Evolutionary conservation across 2,113 vertebrate species (phyloP), one percentile per base, ranked within the genome.

Genomic region (Spheniscus mendiculus): DNA sequence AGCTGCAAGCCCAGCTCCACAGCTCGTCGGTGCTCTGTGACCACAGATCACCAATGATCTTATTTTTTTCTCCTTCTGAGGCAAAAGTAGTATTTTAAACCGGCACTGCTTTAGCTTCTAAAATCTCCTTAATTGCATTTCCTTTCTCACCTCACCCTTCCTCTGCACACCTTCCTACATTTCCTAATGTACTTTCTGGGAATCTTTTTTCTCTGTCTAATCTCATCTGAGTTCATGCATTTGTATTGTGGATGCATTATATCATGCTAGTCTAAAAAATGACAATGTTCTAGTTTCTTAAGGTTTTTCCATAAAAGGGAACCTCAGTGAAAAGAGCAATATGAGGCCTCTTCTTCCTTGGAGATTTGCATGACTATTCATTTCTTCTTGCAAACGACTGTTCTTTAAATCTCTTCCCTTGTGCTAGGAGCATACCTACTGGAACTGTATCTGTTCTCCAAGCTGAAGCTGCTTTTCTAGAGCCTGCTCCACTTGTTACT

Each of bases 81-180:
- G 81, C 40, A 87, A 90, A 92, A 92, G 50, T 38, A 90, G 6
- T 88, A 34, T 80, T 80, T 89, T 62, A 58, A 94, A 91, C 22
- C 83, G 76, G 49, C 32, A 69, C 15, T 0, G 1, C 18, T 96
- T 94, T 12, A 73, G 77, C 78, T 69, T 87, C 50, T 49, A 93
- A 89, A 69, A 79, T 58, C 26, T 95, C 72, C 72, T 84, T 89
- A 83, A 80, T 72, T 96, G 96, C 63, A 71, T 83, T 93, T 94
- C 86, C 82, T 73, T 89, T 94, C 93, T 95, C 89, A 90, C 89
- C 73, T 95, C 91, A 76, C n/a, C 66, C 87, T 96, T 95, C 86
- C 83, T 93, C 78, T 95, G 94, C 89, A 93, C 86, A 97, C 89
- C 89, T 97, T 97, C 91, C 93, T 92, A 94, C 94, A 87, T 80